A percentile compares a stretch with the other conserved stretches of the same genome.
Conservation (phyloP, 2,888 invertebrate species). For the Agonopterix arenella region DNA sequence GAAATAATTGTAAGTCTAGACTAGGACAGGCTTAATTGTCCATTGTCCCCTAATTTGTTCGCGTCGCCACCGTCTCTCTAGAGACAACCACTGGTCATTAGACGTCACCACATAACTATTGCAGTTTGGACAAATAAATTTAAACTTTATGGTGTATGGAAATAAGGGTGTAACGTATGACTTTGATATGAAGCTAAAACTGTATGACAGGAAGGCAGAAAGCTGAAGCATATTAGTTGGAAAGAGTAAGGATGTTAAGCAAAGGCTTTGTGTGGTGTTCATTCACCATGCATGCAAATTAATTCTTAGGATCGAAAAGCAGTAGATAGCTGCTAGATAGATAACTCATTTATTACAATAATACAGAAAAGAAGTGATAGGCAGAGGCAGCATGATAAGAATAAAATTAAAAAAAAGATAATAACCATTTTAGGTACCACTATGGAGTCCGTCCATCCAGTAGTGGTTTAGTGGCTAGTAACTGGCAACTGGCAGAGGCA, state of each 20-base stretch:
- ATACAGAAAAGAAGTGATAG: no score
- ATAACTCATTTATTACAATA: no score
- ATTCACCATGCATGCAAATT: no score
- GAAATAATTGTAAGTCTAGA: conserved; percentile 24
- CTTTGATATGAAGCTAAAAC: no score
- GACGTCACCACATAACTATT: neutral
- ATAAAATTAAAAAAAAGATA: no score
- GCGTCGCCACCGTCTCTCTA: conserved; percentile 31
- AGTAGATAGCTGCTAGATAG: no score
- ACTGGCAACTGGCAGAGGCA: no score
- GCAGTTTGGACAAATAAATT: neutral
- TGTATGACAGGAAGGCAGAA: neutral
- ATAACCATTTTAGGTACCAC: no score
- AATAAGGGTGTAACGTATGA: neutral
- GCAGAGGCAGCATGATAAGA: no score
- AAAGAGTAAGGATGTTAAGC: neutral
- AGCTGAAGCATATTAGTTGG: neutral
- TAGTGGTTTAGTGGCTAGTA: no score
- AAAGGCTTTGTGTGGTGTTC: neutral
- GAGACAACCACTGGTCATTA: conserved; percentile 29
- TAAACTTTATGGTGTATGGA: neutral
- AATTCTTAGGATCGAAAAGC: no score
- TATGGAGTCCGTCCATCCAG: no score
- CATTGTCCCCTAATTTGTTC: conserved; percentile 45
- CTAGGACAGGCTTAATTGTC: conserved; percentile 36